Conservation (phyloP, 2,113 vertebrate genomes). For the Plestiodon gilberti region DNA sequence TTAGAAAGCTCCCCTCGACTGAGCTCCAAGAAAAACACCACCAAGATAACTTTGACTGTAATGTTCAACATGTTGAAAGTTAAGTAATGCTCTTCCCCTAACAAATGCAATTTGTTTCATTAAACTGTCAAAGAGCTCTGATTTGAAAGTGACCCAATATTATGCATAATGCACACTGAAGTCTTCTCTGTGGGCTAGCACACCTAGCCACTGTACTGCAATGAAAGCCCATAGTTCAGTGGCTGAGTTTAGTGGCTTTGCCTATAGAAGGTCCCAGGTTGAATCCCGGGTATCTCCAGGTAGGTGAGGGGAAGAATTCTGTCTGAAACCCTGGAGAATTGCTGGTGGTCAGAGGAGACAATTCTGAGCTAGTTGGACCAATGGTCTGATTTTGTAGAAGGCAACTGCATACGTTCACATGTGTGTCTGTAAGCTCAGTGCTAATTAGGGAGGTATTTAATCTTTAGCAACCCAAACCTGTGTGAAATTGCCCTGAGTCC, state of each 20-base stretch:
- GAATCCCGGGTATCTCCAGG: no score
- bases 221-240: no score
- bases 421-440: not conserved
- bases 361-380: no score
- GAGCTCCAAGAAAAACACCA: conserved; percentile 8
- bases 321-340: no score
- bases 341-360: no score
- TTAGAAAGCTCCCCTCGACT: not conserved
- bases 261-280: no score
- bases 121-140: not conserved
- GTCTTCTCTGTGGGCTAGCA: not conserved
- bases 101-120: not conserved
- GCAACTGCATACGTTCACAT: no score
- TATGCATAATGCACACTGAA: not conserved
- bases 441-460: not conserved
- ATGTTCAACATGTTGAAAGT: conserved; percentile 19
- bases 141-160: conserved; percentile 15
- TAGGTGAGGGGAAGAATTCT: no score
- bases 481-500: not conserved
- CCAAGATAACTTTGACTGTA: not conserved
- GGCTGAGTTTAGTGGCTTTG: not conserved
- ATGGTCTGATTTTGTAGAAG: no score
- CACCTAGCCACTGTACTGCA: conserved; percentile 12
- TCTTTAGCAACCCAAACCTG: not conserved
- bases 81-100: not conserved